Evolutionary conservation across 2,888 invertebrate species (phyloP), one percentile per base, ranked within the genome.

Genomic region (Eristalis arbustorum): DNA sequence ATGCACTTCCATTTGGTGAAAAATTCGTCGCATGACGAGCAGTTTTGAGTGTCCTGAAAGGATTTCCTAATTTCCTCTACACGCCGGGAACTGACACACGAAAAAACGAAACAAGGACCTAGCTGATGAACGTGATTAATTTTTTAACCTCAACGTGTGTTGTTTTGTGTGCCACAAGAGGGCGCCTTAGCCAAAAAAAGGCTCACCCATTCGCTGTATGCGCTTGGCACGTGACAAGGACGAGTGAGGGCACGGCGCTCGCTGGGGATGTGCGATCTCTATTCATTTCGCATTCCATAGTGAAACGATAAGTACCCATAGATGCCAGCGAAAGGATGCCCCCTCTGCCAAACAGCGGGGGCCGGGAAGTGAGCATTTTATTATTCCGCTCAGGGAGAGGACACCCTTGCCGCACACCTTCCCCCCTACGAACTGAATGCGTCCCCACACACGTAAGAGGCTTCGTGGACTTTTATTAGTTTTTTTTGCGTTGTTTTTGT

Each of bases 91-190:
- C 64, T 56, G 42, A 67, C 66, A 31, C n/a, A 77, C 23, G 40
- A 69, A 18, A n/a, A 37, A 69, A 57, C 23, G 69, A 61, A 71
- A 74, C 49, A 69, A 64, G 18, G 18, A 62, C 42, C 22, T 22
- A 22, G 13, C 40, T 68, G 72, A 76, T 67, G 76, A 76, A 85
- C 76, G 84, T 84, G 80, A 84, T 84, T 84, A 80, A 80, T 84
- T 72, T 84, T 72, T 77, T 72, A 81, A 68, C 69, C 67, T 49
- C 68, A 59, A 71, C 72, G 69, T 72, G 31, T 31, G 31, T 31
- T 31, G 8, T 71, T 80, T 67, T 67, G 42, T 59, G 67, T 22
- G 42, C n/a, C 34, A 14, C 59, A 14, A 18, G 37, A 37, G 37
- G 37, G 37, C 37, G 37, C 13, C 37, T 13, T 2, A 37, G 13